Base-by-base conservation (phyloP, 2,888 invertebrate species). In the Bibio marci region DNA sequence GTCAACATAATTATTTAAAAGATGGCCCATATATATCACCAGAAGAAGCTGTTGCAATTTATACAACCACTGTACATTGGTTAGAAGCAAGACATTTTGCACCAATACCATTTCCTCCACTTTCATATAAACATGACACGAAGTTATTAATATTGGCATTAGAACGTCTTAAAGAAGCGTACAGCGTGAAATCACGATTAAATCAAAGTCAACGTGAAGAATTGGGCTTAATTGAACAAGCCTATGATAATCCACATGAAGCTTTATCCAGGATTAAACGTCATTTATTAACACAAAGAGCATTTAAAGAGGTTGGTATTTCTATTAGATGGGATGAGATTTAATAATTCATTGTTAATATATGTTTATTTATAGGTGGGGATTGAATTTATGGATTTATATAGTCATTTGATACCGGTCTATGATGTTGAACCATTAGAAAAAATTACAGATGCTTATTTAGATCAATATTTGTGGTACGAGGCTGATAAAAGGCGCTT, bases 11-110 rank as follows among this genome's bases (percentile, higher is more conserved):
- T 63, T 99, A 98, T 59, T 65, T 98, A 51, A 99, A 98, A 73
- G 98, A 99, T 60, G 98, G 98, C 37, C 98, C 98, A 0, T 98
- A 98, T 65, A 94, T 98, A 52, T 94, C 94, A 2, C 95, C 98
- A 0, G 98, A 99, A 62, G 98, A 99, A 70, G 98, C 98, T 15
- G 97, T 99, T 12, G 98, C 98, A 25, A 98, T 99, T 56, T 99
- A 98, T 62, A 98, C 98, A 0, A 98, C 97, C 2, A 97, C 97
- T 2, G 98, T 99, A 1, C 98, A 99, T 66, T 99, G 98, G 98
- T 67, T 99, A 45, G 98, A 99, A 60, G 95, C 94, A 0, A 71
- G 98, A 35, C 72, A 98, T 47, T 99, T 99, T 65, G 95, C 97
- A 1, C 98, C 98, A 0, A 98, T 99, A 51, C 98, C 98, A 0